phyloP scores from a whole-genome alignment of 2,888 invertebrate species.

The Caenorhabditis sp. region DNA sequence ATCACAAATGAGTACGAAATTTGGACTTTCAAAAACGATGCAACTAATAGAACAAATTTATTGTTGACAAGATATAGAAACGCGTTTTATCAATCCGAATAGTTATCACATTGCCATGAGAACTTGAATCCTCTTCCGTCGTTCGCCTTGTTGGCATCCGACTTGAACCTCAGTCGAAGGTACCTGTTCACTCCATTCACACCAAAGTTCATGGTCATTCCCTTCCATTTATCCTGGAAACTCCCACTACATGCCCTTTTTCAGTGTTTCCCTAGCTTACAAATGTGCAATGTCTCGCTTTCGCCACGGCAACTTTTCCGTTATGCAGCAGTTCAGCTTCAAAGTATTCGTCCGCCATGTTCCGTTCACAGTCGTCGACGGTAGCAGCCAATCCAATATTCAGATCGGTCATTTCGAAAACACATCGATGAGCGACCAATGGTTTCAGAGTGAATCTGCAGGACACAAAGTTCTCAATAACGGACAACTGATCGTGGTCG shows the following conservation, averaged over 20 bases:
- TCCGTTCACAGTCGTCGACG: neutral
- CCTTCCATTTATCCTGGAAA: neutral
- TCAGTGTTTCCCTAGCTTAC: constrained; percentile 1
- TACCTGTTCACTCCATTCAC: constrained; percentile 13
- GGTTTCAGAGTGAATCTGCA: constrained; percentile 67
- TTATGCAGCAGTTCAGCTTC: constrained; percentile 13
- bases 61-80: no score
- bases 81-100: neutral
- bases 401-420: constrained; percentile 39
- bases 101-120: constrained; percentile 72
- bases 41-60: no score
- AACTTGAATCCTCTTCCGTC: constrained; percentile 74
- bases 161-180: constrained; percentile 58
- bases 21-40: neutral
- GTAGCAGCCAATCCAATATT: constrained; percentile 33
- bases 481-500: no score
- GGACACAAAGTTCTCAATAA: neutral
- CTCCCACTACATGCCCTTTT: no score
- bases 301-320: neutral
- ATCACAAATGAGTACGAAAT: neutral
- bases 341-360: constrained; percentile 50
- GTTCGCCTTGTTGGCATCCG: constrained; percentile 65
- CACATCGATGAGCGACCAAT: constrained; percentile 59
- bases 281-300: constrained; percentile 31
- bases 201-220: neutral